A percentile compares a stretch with the other conserved stretches of the same genome.
These are phyloP conservation scores for Zaprionus lachaisei DNA, from an alignment of 1,140 invertebrate genomes.

Conservation along the genomic window DNA sequence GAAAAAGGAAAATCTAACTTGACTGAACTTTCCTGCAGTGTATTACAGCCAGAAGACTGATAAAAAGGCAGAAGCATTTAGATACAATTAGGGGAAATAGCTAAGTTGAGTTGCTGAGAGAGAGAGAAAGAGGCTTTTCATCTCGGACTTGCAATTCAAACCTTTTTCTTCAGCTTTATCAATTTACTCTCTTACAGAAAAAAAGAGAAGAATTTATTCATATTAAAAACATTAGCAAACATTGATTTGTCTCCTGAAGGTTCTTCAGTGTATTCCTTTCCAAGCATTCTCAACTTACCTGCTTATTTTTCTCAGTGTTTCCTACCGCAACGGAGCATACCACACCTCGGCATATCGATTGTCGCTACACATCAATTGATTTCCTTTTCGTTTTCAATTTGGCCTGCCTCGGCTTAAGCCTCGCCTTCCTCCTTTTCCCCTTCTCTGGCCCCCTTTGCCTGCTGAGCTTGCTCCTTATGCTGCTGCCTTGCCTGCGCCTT, in stretches of 20 bases:
- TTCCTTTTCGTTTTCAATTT: slow-evolving; percentile 80
- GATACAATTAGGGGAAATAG: too few relatives aligned
- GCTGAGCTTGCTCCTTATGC: slow-evolving; percentile 3
- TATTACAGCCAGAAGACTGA: too few relatives aligned
- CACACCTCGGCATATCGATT: slow-evolving; percentile 73
- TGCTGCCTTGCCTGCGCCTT: neutral
- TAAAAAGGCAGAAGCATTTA: too few relatives aligned
- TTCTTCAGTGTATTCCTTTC: neutral
- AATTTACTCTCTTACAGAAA: too few relatives aligned
- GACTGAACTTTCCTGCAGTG: too few relatives aligned
- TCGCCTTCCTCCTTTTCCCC: neutral
- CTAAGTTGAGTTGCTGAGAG: too few relatives aligned
- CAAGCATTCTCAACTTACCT: neutral
- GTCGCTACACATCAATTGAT: slow-evolving; percentile 75
- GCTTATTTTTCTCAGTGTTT: neutral
- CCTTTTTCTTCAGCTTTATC: neutral
- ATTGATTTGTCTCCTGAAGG: too few relatives aligned
- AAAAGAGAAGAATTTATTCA: too few relatives aligned
- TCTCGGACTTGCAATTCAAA: neutral
- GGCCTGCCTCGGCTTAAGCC: slow-evolving; percentile 12
- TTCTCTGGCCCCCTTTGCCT: neutral
- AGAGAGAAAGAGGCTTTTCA: neutral
- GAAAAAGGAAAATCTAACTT: too few relatives aligned
- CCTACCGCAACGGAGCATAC: slow-evolving; percentile 25
- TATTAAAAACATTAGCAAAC: too few relatives aligned